A percentile compares a stretch with the other conserved stretches of the same genome.
Conservation (phyloP, 2,797 vertebrate genomes). For the Enteromius afrohamiltoni region DNA sequence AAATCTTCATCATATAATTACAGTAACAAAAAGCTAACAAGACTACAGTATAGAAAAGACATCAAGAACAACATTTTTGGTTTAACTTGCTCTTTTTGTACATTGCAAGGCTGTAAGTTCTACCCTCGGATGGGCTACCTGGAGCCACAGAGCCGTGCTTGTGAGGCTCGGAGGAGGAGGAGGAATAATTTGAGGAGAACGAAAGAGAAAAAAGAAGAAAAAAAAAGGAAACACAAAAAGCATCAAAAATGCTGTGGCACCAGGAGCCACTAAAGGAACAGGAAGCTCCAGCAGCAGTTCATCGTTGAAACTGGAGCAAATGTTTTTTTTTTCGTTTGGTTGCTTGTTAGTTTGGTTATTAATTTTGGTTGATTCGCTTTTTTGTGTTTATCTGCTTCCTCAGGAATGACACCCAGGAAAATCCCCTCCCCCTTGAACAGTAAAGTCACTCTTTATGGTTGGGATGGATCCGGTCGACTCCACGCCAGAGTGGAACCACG, state of each 20-base stretch:
- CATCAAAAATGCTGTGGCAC: conserved; percentile 84
- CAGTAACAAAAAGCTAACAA: conserved; percentile 99
- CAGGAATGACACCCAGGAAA: conserved; percentile 78
- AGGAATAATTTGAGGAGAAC: conserved; percentile 83
- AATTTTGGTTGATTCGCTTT: conserved; percentile 86
- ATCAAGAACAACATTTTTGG: conserved; percentile 99
- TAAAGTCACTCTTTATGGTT: conserved; percentile 72
- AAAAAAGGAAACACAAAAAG: conserved; percentile 64
- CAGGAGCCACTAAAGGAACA: conserved; percentile 87
- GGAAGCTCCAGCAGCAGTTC: conserved; percentile 84
- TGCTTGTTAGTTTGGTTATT: conserved; percentile 85
- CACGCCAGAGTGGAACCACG: conserved; percentile 72
- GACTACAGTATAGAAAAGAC: conserved; percentile 99
- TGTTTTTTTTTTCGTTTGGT: conserved; percentile 82
- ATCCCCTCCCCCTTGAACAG: conserved; percentile 72
- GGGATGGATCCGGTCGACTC: conserved; percentile 65
- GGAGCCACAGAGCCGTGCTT: conserved; percentile 87
- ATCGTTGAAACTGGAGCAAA: conserved; percentile 85
- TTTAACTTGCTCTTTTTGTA: conserved; percentile 99
- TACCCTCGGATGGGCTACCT: conserved; percentile 86
- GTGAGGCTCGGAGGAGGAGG: conserved; percentile 79
- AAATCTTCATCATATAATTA: conserved; percentile 99
- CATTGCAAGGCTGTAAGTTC: conserved; percentile 99
- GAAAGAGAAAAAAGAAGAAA: conserved; percentile 57
- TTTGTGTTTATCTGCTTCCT: conserved; percentile 81